Conservation (phyloP, 2,888 invertebrate genomes). For the Meloe dianella region DNA sequence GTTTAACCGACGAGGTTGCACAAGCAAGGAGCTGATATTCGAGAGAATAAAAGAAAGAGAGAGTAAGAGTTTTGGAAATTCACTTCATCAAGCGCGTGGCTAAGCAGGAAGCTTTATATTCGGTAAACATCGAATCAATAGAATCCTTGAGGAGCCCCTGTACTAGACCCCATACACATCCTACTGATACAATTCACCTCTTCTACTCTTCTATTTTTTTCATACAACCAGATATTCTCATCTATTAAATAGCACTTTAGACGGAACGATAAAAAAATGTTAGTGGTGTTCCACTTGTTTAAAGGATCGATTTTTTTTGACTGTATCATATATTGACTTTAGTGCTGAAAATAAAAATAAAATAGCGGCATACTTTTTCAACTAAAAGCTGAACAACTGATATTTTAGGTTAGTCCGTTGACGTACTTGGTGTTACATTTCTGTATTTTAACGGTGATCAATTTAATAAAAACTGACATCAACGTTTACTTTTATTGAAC, state of each 20-base stretch:
- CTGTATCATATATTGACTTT: too few relatives aligned
- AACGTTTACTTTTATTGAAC: not conserved
- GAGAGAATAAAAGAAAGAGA: not conserved
- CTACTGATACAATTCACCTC: not conserved
- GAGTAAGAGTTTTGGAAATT: conserved; percentile 13
- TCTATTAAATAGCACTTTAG: not conserved
- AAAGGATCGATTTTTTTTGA: too few relatives aligned
- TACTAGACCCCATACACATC: not conserved
- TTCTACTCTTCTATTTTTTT: not conserved
- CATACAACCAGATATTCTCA: not conserved
- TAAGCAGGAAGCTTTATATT: conserved; percentile 32
- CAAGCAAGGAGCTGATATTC: not conserved
- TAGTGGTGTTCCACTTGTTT: too few relatives aligned
- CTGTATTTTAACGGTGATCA: not conserved
- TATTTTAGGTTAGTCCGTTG: too few relatives aligned
- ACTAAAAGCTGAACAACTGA: too few relatives aligned
- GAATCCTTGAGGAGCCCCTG: conserved; percentile 22
- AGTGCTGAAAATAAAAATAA: too few relatives aligned
- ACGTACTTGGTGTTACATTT: too few relatives aligned
- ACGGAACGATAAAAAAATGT: not conserved
- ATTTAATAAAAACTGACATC: not conserved
- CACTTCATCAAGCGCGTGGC: conserved; percentile 30
- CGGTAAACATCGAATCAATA: conserved; percentile 33
- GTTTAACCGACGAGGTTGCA: not conserved
- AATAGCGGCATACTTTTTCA: too few relatives aligned